Conservation (phyloP, 2,888 invertebrate species). For the Ligdia adustata region DNA sequence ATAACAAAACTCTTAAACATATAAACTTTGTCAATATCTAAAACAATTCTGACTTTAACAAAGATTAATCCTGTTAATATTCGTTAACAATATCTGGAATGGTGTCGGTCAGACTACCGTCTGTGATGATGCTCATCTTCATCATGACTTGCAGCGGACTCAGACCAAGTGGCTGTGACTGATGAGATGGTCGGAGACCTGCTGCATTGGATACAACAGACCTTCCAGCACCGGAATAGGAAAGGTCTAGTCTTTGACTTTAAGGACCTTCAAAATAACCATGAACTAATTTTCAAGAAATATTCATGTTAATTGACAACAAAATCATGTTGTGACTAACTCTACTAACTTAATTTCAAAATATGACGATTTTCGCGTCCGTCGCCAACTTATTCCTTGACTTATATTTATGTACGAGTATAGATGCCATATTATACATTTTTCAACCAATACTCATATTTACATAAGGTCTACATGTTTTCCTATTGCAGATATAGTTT, state of each 20-base stretch:
- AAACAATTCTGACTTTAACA: constrained; percentile 7
- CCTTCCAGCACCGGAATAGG: constrained; percentile 85
- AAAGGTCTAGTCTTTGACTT: constrained; percentile 67
- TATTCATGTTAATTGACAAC: background rate
- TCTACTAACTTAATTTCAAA: background rate
- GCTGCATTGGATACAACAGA: constrained; percentile 89
- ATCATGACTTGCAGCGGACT: constrained; percentile 72
- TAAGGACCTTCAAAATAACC: constrained; percentile 24
- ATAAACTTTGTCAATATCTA: background rate
- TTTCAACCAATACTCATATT: no score
- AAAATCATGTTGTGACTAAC: background rate
- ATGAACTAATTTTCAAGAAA: background rate
- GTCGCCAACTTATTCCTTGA: no score
- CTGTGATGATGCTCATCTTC: constrained; percentile 46
- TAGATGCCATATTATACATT: no score
- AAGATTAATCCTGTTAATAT: background rate
- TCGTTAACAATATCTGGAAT: constrained; percentile 9
- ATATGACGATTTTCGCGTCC: no score
- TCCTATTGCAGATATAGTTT: no score
- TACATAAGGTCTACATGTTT: no score
- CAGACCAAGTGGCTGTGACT: constrained; percentile 80
- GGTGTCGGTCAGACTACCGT: constrained; percentile 46
- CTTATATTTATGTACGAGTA: no score
- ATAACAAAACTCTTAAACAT: background rate
- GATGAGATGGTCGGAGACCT: constrained; percentile 90